Conservation (phyloP, 1,140 invertebrate genomes). For the Drosophila sturtevanti region DNA sequence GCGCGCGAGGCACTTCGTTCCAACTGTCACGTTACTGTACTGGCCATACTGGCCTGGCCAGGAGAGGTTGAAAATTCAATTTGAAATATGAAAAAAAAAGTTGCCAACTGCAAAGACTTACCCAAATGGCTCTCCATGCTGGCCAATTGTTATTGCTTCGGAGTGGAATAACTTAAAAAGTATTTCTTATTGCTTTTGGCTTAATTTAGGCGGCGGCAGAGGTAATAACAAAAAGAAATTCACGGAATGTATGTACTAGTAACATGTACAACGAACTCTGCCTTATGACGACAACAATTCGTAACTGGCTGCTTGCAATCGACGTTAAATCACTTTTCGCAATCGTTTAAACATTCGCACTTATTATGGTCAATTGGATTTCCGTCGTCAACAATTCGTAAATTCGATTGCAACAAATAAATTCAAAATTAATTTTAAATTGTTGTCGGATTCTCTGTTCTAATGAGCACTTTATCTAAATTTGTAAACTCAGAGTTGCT, state of each 20-base stretch:
- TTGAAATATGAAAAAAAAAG: constrained; percentile 55
- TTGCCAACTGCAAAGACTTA: constrained; percentile 29
- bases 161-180: not conserved
- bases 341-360: constrained; percentile 23
- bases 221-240: constrained; percentile 7
- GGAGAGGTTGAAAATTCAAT: constrained; percentile 76
- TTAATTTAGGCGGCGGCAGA: not conserved
- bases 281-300: not conserved
- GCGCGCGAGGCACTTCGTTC: constrained; percentile 58
- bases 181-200: not conserved
- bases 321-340: not conserved
- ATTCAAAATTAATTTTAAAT: constrained; percentile 60
- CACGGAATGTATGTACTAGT: constrained; percentile 27
- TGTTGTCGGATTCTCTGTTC: constrained; percentile 36
- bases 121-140: constrained; percentile 56
- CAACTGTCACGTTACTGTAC: constrained; percentile 60
- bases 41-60: constrained; percentile 47
- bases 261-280: constrained; percentile 17
- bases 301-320: not conserved
- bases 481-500: not conserved
- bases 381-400: constrained; percentile 15
- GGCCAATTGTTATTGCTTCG: not conserved
- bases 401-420: constrained; percentile 16
- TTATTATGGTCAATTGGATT: constrained; percentile 5
- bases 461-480: constrained; percentile 42